Evolutionary conservation across 2,797 vertebrate genomes (phyloP).

Genomic region (Delichon dasypus): DNA sequence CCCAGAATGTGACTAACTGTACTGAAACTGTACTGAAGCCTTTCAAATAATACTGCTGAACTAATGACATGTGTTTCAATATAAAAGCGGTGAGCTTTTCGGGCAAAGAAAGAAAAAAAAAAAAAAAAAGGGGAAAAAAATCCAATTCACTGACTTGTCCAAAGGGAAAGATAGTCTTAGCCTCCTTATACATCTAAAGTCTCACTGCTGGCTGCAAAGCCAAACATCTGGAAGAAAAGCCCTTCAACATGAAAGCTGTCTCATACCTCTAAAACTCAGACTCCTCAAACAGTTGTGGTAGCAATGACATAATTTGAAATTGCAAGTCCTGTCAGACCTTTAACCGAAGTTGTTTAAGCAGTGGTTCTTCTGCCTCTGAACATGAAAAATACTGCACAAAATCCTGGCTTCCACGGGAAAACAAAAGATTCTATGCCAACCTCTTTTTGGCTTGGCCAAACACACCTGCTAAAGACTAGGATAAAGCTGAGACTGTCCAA

Average conservation of each 20-base stretch:
- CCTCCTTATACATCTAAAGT: not conserved
- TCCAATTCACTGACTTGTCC: not conserved
- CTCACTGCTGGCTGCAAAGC: not conserved
- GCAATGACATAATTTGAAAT: not conserved
- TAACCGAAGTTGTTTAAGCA: not conserved
- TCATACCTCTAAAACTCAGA: not conserved
- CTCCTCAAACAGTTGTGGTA: not conserved
- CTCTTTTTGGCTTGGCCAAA: not conserved
- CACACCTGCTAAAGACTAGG: not conserved
- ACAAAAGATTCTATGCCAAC: not conserved
- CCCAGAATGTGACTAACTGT: not conserved
- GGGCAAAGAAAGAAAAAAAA: not conserved
- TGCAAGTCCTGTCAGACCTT: not conserved
- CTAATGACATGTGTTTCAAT: rapidly evolving
- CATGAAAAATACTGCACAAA: not conserved
- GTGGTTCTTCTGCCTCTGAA: not conserved
- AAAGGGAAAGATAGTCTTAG: not conserved
- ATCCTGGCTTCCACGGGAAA: not conserved
- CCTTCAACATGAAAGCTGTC: not conserved
- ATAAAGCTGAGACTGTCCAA: not conserved
- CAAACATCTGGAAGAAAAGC: not conserved
- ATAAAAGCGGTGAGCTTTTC: not conserved
- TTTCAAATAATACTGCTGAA: not conserved
- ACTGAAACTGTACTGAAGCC: not conserved
- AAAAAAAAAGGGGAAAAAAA: not conserved